Evolutionary conservation across 1,140 invertebrate species (phyloP).

Genomic region (Eumeta japonica): DNA sequence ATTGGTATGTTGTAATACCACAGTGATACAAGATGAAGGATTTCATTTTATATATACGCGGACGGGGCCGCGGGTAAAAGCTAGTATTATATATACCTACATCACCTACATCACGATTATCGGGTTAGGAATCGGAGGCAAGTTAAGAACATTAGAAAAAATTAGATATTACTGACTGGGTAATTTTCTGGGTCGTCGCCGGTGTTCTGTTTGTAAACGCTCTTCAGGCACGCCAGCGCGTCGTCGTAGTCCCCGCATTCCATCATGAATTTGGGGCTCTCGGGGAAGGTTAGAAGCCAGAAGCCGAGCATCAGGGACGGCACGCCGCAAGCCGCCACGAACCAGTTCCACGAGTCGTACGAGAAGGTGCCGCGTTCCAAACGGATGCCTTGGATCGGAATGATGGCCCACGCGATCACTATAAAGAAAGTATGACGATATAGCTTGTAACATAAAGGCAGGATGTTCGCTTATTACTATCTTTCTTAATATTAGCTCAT

Average conservation of each 20-base stretch:
- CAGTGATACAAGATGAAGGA: no score
- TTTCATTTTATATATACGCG: no score
- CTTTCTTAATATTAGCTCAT: no score
- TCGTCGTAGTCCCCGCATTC: slow-evolving; percentile 73
- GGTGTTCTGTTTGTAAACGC: slow-evolving; percentile 71
- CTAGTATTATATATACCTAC: no score
- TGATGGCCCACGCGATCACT: slow-evolving; percentile 73
- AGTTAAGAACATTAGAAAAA: slow-evolving; percentile 6
- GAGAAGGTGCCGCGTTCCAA: slow-evolving; percentile 59
- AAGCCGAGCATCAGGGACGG: slow-evolving; percentile 64
- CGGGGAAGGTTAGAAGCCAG: slow-evolving; percentile 76
- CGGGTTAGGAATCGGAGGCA: no score
- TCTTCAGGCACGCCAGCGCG: slow-evolving; percentile 66
- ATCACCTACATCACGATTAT: no score
- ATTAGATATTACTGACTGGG: slow-evolving; percentile 56
- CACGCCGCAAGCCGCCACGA: slow-evolving; percentile 67
- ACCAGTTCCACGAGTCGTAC: slow-evolving; percentile 75
- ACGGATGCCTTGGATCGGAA: slow-evolving; percentile 63
- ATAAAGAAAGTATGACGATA: no score
- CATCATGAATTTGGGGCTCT: slow-evolving; percentile 82
- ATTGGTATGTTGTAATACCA: no score
- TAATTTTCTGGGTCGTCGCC: slow-evolving; percentile 65
- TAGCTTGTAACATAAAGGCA: no score
- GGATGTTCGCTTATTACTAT: no score
- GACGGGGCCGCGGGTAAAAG: no score